Base-by-base conservation (phyloP, 2,113 vertebrate species). In the Tauraco erythrolophus region DNA sequence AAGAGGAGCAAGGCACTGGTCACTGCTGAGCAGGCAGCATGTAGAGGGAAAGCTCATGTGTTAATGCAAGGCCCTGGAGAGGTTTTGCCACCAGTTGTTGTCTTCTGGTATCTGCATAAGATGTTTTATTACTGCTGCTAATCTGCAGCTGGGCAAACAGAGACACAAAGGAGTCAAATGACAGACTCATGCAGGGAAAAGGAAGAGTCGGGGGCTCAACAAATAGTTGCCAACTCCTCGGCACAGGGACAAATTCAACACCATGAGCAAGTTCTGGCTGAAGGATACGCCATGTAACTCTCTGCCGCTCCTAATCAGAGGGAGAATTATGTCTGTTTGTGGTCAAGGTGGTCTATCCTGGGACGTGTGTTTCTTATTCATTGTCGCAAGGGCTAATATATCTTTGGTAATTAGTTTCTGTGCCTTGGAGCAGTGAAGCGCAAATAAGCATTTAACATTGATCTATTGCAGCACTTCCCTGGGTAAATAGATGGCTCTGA, bases 401-500 rank as follows among this genome's bases (percentile, higher is more conserved):
- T 97, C 94, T 94, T 74, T 86, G 53, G 81, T 94, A 97, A 97
- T 97, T 97, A 96, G 95, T 91, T 96, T 96, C 91, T 84, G 84
- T 95, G 94, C 94, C 89, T 97, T 12, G 88, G 81, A 95, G 92
- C 93, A 92, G 61, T 48, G 92, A 89, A 94, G 96, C 61, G 22
- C 88, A 96, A 97, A 96, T 92, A 93, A 95, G 87, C 71, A 64
- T 92, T 96, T 96, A 95, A 77, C 94, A 81, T 84, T 86, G 94
- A 97, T 96, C 87, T 95, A 96, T 95, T 93, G 76, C 92, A 91
- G 88, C 89, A 81, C 94, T 96, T 97, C 72, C 69, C 92, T 62
- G 83, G 71, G 82, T 97, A 92, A 94, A 96, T 92, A 51, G 91
- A 95, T 84, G 83, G 88, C 77, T 91, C 77, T 86, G 72, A 68